phyloP scores from a whole-genome alignment of 2,888 invertebrate species.

The Scaptomyza reducta region DNA sequence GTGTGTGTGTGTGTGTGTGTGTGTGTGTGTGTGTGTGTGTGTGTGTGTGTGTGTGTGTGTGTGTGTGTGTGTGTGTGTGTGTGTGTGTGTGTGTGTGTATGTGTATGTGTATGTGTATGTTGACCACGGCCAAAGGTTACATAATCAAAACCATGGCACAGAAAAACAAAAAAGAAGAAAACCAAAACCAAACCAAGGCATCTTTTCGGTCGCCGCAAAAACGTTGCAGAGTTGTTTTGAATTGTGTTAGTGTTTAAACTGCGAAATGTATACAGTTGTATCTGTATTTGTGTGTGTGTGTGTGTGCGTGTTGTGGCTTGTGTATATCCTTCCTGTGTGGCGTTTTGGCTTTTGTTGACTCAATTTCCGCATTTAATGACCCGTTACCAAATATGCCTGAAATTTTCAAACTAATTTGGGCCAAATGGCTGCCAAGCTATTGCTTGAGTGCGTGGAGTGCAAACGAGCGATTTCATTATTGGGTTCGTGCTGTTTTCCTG shows the following conservation, averaged over 20 bases:
- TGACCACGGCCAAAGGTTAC: conserved; percentile 54
- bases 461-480: conserved; percentile 50
- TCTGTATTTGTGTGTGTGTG: conserved; percentile 11
- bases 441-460: conserved; percentile 18
- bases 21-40: too few relatives aligned
- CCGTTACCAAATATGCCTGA: conserved; percentile 76
- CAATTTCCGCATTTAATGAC: conserved; percentile 82
- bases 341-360: conserved; percentile 77
- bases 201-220: conserved; percentile 45
- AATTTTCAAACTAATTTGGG: conserved; percentile 61
- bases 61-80: too few relatives aligned
- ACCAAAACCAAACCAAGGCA: conserved; percentile 31
- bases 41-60: too few relatives aligned
- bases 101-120: conserved; percentile 25
- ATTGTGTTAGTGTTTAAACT: conserved; percentile 11
- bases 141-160: conserved; percentile 57
- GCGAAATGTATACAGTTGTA: conserved; percentile 4
- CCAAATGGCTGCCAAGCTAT: conserved; percentile 28
- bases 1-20: too few relatives aligned
- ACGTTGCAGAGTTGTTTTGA: conserved; percentile 48
- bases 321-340: conserved; percentile 60
- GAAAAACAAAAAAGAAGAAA: background rate
- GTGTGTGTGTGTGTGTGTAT: too few relatives aligned
- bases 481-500: conserved; percentile 9
- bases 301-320: conserved; percentile 36